phyloP scores from a whole-genome alignment of 2,888 invertebrate genomes.

The Phymatocera aterrima region DNA sequence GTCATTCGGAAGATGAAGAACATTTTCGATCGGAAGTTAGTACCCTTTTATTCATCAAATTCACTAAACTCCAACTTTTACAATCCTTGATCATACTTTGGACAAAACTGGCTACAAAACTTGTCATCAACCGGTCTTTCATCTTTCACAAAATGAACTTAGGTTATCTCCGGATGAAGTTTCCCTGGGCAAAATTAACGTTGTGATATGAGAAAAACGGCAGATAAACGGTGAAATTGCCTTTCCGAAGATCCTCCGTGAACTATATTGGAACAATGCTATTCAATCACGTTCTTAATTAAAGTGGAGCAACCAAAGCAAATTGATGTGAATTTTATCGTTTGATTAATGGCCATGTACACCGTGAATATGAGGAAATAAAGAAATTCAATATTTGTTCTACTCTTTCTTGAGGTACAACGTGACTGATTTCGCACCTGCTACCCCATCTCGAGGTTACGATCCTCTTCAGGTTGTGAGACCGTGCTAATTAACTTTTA shows the following conservation, averaged over 20 bases:
- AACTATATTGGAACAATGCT: background rate
- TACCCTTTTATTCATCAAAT: background rate
- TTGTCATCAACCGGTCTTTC: background rate
- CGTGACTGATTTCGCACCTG: conserved; percentile 1
- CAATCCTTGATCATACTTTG: background rate
- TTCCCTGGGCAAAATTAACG: background rate
- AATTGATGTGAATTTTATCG: background rate
- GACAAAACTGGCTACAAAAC: background rate
- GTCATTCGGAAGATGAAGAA: background rate
- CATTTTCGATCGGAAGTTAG: background rate
- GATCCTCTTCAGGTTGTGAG: background rate
- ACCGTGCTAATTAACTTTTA: background rate
- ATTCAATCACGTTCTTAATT: conserved; percentile 19
- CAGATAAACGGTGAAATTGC: conserved; percentile 6
- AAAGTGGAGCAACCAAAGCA: background rate
- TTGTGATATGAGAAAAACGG: background rate
- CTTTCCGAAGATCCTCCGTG: conserved; percentile 13
- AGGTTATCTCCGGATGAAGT: background rate
- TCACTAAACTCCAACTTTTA: background rate
- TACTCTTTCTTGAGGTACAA: background rate
- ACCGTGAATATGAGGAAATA: background rate
- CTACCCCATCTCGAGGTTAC: background rate
- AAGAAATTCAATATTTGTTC: background rate
- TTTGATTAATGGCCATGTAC: conserved; percentile 9
- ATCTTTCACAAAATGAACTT: conserved; percentile 7